These are phyloP conservation scores for Polypterus senegalus DNA, from an alignment of 2,113 vertebrate genomes.

Conservation along the genomic window DNA sequence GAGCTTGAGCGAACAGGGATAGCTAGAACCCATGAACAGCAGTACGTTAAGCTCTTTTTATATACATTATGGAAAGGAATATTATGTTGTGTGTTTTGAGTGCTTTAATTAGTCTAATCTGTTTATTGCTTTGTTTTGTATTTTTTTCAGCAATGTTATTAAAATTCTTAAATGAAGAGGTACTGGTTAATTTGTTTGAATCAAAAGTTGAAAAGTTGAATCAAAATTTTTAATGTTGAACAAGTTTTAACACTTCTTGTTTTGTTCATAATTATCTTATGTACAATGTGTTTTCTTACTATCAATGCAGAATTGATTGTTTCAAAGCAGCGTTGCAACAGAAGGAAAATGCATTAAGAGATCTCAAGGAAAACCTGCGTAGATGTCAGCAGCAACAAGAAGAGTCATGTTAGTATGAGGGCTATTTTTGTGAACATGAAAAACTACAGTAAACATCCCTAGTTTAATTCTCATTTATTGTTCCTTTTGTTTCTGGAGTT, in stretches of 20 bases:
- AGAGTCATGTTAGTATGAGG: slow-evolving; percentile 51
- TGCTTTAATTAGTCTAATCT: neutral
- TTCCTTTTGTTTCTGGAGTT: neutral
- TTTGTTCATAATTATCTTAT: neutral
- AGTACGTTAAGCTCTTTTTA: slow-evolving; percentile 45
- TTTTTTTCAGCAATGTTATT: neutral
- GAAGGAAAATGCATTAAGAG: slow-evolving; percentile 52
- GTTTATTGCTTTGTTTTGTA: slow-evolving; percentile 14
- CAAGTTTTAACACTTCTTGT: neutral
- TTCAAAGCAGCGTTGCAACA: slow-evolving; percentile 46
- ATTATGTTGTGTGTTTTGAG: neutral
- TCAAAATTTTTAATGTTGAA: too few relatives aligned
- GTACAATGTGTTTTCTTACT: neutral
- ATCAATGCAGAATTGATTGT: slow-evolving; percentile 37
- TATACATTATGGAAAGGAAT: neutral
- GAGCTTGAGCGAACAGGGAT: slow-evolving; percentile 59
- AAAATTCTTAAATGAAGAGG: neutral
- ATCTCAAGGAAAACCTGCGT: slow-evolving; percentile 63
- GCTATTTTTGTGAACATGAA: neutral
- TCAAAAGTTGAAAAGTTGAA: too few relatives aligned
- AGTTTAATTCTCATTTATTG: neutral
- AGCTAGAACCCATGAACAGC: slow-evolving; percentile 43
- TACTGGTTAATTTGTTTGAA: too few relatives aligned
- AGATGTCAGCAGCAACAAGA: slow-evolving; percentile 56
- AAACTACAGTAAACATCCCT: neutral